Evolutionary conservation across 64 coral and sea anemone species (phyloP), one percentile per base, ranked within the genome.

Genomic region (Montipora efflorescens): DNA sequence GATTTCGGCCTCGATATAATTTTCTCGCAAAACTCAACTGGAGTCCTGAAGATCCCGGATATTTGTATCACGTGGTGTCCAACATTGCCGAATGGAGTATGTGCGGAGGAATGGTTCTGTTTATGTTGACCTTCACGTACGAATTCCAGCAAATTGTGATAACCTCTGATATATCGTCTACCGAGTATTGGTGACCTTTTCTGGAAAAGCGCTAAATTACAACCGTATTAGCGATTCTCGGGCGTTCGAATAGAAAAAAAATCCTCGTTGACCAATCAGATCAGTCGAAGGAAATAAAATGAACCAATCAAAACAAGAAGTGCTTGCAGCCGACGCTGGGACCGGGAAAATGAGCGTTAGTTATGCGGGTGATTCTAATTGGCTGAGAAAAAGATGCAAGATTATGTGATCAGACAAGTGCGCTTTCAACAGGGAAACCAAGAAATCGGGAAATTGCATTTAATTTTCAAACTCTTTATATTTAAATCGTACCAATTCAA

Each of bases 101-200:
- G 91, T 94, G 90, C 2, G 88, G 71, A 4, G 80, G 80, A 58
- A 91, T 96, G 79, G 79, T 96, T 36, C 46, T 96, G 51, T 96
- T 94, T 46, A 91, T 96, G 58, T 93, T 90, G 7, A 96, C 95
- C 2, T 96, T 96, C 88, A 67, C 90, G 48, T 87, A 47, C 5
- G 95, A 96, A 55, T 96, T 96, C 64, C 91, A 94, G 61, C 81
- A 93, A 80, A 96, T 96, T 45, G 90, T 83, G 48, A 96, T 96
- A 49, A 96, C 95, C 14, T 96, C 95, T 5, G 95, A 96, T 87
- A 96, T 96, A 48, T 96, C 95, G 5, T 96, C 95, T 4, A 94
- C 92, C 19, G 95, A 94, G 4, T 94, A 94, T 86, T 96, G 95
- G 95, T 89, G 52, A 79, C 11, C 18, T 9, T 67, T 67, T n/a